Conservation (phyloP, 2,113 vertebrate genomes). For the Rhabdomys dilectus region DNA sequence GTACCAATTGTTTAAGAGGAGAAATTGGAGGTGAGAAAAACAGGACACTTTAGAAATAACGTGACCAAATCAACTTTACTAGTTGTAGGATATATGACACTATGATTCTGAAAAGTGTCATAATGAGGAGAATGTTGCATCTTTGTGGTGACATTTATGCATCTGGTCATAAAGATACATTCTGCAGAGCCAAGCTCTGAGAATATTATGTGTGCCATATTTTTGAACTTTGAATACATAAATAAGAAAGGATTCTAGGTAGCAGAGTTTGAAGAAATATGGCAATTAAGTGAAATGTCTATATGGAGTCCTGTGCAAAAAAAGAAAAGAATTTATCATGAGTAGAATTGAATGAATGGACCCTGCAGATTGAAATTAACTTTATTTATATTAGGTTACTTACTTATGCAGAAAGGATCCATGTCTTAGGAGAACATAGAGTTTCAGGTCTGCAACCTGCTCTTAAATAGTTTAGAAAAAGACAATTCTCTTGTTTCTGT, state of each 20-base stretch:
- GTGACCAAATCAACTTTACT: conserved; percentile 16
- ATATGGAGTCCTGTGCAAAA: neutral
- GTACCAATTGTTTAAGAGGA: neutral
- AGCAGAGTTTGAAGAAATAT: neutral
- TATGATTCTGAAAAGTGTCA: neutral
- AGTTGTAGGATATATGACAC: neutral
- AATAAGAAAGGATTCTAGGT: conserved; percentile 30
- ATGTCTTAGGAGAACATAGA: neutral
- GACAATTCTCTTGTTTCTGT: no score
- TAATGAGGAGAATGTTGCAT: neutral
- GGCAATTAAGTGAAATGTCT: neutral
- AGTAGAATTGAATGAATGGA: neutral
- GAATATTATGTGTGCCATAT: neutral
- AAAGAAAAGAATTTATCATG: neutral
- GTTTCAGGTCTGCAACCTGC: neutral
- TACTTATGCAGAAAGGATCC: neutral
- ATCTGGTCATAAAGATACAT: neutral
- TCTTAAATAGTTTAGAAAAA: conserved; percentile 33
- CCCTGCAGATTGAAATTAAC: neutral
- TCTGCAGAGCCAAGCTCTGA: neutral
- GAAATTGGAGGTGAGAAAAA: neutral
- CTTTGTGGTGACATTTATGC: neutral
- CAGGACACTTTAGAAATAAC: neutral
- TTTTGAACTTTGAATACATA: neutral
- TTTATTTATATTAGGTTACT: neutral